Base-by-base conservation (phyloP, 2,797 vertebrate genomes). In the Eremophila alpestris region DNA sequence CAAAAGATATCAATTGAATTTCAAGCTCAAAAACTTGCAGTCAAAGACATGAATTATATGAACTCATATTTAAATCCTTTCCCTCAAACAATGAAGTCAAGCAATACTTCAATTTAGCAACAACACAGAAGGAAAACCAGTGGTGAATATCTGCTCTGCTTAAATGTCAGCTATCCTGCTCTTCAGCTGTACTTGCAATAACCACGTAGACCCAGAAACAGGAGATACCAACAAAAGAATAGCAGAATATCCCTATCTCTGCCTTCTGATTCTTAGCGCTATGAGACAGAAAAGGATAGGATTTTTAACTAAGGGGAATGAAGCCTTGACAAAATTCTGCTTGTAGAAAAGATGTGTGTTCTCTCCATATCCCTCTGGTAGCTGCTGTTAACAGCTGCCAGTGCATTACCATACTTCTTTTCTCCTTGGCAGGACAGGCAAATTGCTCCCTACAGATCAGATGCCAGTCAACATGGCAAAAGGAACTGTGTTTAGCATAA, bases 401-500 rank as follows among this genome's bases (percentile, higher is more conserved):
- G 58, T 24, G 26, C 22, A 19, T 92, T 94, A 82, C 89, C 87
- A 76, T 77, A 75, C 73, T 94, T 96, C 87, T 91, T 92, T 94
- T 92, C 92, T 89, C 87, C 95, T 95, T 96, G 90, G 93, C 88
- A 95, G 86, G 85, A 92, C 94, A 95, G 94, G 84, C 46, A 96
- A 94, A 96, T 95, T 95, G 80, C 82, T 97, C 96, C 94, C 95
- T 24, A 56, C 78, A 95, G 96, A 96, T 74, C 43, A 81, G 27
- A 60, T 95, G 97, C 83, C 97, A 96, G 95, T 97, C 94, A 95
- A 75, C 76, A 68, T 46, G 79, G 91, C 89, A 93, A 94, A 92
- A 93, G 84, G 55, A 85, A 65, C 52, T 41, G 23, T 34, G 29
- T 58, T 65, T 62, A 93, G 69, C 56, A 73, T 86, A 83, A 73